Evolutionary conservation across 2,797 vertebrate species (phyloP), one percentile per base, ranked within the genome.

Genomic region (Podargus strigoides): DNA sequence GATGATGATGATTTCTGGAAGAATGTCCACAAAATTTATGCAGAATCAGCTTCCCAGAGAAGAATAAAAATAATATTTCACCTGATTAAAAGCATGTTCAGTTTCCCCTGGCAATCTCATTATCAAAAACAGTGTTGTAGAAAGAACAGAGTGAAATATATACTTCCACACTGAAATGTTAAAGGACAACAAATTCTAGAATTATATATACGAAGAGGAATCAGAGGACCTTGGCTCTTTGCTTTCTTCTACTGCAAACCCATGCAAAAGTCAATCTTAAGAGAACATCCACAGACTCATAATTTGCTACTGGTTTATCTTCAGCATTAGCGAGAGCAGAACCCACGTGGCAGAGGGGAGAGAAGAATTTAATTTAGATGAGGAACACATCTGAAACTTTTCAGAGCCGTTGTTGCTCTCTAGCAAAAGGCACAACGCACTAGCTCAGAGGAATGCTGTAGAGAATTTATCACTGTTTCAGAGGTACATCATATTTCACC

Each of bases 21-120:
- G 53, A 73, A 92, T 49, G 12, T 46, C 85, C 63, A 50, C 84
- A 95, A 87, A 93, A 95, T 60, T 77, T 42, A 72, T 52, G 64
- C 36, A 74, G 83, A 94, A 85, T 89, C 81, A 94, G 36, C 23
- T 87, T 92, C 53, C 56, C 59, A 79, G 68, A 53, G 44, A 36
- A 88, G 6, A 20, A 89, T 87, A 93, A 96, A 93, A 93, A 92
- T 85, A 87, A 72, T 56, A 92, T 14, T 68, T 41, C 58, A 93
- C 53, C 56, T 80, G 64, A 90, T 87, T 80, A 89, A 85, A 94
- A 82, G 21, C 52, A 72, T 6, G 1, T 82, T 82, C 63, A 87
- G 53, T 93, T 74, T 77, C 1, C 2, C 8, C 22, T 52, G 52
- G 44, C 34, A 74, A 85, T 76, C 41, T 86, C 39, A 32, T 83